Percentiles rank a stretch among this genome's conserved stretches.
phyloP scores from a whole-genome alignment of 2,888 invertebrate genomes.

The Synanthedon myopaeformis region DNA sequence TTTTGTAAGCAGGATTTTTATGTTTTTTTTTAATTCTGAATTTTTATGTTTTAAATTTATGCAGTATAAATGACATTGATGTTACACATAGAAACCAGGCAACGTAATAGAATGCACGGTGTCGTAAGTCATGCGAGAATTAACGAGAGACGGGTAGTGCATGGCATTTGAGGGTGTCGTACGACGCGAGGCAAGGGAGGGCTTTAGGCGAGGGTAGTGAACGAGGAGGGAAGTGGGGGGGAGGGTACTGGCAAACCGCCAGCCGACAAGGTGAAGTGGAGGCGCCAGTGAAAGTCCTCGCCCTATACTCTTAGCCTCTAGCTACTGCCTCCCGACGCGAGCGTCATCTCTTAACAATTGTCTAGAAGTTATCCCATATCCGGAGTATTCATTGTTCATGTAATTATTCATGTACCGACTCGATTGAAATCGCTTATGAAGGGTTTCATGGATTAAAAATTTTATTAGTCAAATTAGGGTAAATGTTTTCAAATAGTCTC shows the following conservation, averaged over 20 bases:
- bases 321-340: not conserved
- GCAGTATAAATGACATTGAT: no score
- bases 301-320: constrained; percentile 6
- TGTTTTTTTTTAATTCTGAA: no score
- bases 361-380: not conserved
- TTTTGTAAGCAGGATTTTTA: no score
- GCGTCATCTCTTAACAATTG: not conserved
- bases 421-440: no score
- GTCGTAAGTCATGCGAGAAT: constrained; percentile 8
- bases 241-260: constrained; percentile 39
- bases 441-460: no score
- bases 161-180: constrained; percentile 5
- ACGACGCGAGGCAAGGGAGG: constrained; percentile 6
- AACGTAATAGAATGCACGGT: constrained; percentile 21
- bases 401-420: no score
- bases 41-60: no score
- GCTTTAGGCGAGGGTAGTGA: constrained; percentile 2
- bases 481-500: no score
- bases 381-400: not conserved
- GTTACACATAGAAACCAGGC: constrained; percentile 1
- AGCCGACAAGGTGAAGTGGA: constrained; percentile 59
- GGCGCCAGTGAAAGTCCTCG: constrained; percentile 59
- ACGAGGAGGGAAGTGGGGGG: constrained; percentile 11
- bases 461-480: no score
- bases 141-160: constrained; percentile 1